Conservation (phyloP, 2,888 invertebrate species). For the Lamproptera curius region DNA sequence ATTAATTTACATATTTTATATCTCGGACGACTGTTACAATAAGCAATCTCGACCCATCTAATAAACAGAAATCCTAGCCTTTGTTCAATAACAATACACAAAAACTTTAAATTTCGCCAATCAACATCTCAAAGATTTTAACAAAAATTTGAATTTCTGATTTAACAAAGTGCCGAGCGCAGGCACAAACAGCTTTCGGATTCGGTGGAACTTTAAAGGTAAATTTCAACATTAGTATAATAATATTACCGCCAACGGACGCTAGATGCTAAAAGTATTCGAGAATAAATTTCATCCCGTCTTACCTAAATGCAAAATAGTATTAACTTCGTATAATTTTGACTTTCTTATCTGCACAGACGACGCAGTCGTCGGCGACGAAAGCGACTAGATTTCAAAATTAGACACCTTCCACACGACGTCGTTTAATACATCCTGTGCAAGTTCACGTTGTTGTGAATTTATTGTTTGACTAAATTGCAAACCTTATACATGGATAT, state of each 20-base stretch:
- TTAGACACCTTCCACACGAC: slow-evolving; percentile 24
- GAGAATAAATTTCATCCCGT: slow-evolving; percentile 47
- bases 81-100: neutral
- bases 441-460: slow-evolving; percentile 31
- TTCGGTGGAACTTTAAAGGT: slow-evolving; percentile 21
- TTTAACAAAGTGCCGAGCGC: slow-evolving; percentile 10
- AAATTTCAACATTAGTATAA: slow-evolving; percentile 22
- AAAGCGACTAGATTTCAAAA: slow-evolving; percentile 25
- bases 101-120: slow-evolving; percentile 8
- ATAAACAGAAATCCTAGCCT: no score
- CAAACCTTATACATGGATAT: neutral
- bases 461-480: slow-evolving; percentile 19
- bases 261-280: slow-evolving; percentile 34
- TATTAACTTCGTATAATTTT: slow-evolving; percentile 55
- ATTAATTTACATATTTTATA: no score
- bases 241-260: slow-evolving; percentile 20
- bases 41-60: no score
- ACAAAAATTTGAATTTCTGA: slow-evolving; percentile 13
- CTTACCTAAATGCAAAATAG: slow-evolving; percentile 53
- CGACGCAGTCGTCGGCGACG: slow-evolving; percentile 37
- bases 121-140: slow-evolving; percentile 3
- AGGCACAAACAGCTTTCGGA: slow-evolving; percentile 12
- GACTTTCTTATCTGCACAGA: slow-evolving; percentile 48
- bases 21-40: no score
- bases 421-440: slow-evolving; percentile 15